Evolutionary conservation across 2,888 invertebrate species (phyloP).

Genomic region (Synanthedon formicaeformis): DNA sequence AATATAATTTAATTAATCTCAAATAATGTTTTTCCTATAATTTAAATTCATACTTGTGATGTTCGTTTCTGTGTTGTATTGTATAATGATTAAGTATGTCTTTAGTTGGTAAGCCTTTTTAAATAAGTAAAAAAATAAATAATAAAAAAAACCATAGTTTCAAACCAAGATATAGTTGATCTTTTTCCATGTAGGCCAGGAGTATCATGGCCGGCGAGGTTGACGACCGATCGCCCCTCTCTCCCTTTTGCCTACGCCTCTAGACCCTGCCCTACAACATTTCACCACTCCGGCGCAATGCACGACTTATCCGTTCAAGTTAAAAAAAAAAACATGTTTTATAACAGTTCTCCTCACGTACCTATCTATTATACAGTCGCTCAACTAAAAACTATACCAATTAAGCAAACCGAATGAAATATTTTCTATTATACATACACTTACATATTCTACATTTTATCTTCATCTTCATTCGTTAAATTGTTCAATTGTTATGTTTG

Average conservation of each 20-base stretch:
- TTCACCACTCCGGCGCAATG: constrained; percentile 43
- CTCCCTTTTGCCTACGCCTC: constrained; percentile 19
- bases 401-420: too few relatives aligned
- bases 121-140: too few relatives aligned
- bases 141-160: too few relatives aligned
- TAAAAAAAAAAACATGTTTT: not conserved
- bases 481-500: constrained; percentile 17
- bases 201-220: constrained; percentile 55
- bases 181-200: constrained; percentile 53
- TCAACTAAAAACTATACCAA: not conserved
- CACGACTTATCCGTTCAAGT: constrained; percentile 29
- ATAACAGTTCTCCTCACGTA: not conserved
- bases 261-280: constrained; percentile 47
- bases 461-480: not conserved
- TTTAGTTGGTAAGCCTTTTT: too few relatives aligned
- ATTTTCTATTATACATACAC: not conserved
- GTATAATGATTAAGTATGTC: too few relatives aligned
- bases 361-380: not conserved
- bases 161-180: not conserved
- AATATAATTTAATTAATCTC: too few relatives aligned
- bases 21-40: too few relatives aligned
- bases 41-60: too few relatives aligned
- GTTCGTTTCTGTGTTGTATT: too few relatives aligned
- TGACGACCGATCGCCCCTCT: constrained; percentile 40
- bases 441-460: not conserved